Base-by-base conservation (phyloP, 2,888 invertebrate genomes). In the Carterocephalus palaemon region DNA sequence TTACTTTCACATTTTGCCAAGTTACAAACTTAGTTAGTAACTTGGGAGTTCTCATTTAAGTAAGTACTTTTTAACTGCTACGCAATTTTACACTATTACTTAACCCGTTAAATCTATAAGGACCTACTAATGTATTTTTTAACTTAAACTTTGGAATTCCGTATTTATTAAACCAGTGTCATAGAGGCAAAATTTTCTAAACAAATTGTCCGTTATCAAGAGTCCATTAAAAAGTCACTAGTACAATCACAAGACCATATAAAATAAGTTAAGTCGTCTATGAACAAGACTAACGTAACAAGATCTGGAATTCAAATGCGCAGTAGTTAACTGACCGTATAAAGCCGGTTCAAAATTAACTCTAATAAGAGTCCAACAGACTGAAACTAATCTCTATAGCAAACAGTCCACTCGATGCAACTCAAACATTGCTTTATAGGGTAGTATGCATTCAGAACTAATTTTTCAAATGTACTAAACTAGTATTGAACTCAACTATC, bases 1-100 rank as follows among this genome's bases (percentile, higher is more conserved):
- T 42, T 42, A 42, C 26, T 34, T 42, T 34, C 34, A 31, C 34
- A 42, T 42, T 42, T 42, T 20, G 33, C 20, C 23, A 31, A 40
- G 31, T 29, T 40, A 20, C 15, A 40, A 40, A 40, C 39, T 40
- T 31, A 16, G 39, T 40, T 40, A 40, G 22, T 31, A 40, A 40
- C 39, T 40, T 40, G 13, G n/a, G 33, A 22, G 33, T 13, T 1
- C 33, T 33, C 22, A 33, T 22, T 33, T 33, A 33, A 33, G 28
- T 28, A 28, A 33, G 20, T 42, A 28, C 33, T 42, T 42, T 38
- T 34, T 20, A 42, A 34, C 26, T 34, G 42, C 42, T 20, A 34
- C 33, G 15, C 33, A 32, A 28, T 42, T 42, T 34, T 28, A 34
- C 34, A 15, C 12, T n/a, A n/a, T n/a, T n/a, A n/a, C n/a, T n/a